A percentile compares a stretch with the other conserved stretches of the same genome.
Conservation (phyloP, 1,140 invertebrate genomes). For the honey bee (Apis mellifera) region Amel_HAv3.1 CM009941.2:6433501-6434000, state of each 20-base stretch:
- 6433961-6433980: no score
- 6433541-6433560: slow-evolving; percentile 83
- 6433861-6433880: no score
- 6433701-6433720: slow-evolving; percentile 94
- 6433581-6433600: slow-evolving; percentile 89
- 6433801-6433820: background rate
- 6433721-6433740: slow-evolving; percentile 87
- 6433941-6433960: no score
- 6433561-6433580: slow-evolving; percentile 89
- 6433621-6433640: slow-evolving; percentile 86
- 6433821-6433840: background rate
- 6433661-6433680: slow-evolving; percentile 93
- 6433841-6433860: no score
- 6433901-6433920: no score
- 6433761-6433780: background rate
- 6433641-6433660: slow-evolving; percentile 89
- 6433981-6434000: no score
- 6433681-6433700: slow-evolving; percentile 95
- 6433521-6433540: slow-evolving; percentile 2
- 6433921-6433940: no score
- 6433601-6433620: slow-evolving; percentile 90
- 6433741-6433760: slow-evolving; percentile 87
- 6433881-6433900: no score
- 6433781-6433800: background rate
- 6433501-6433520: background rate